These are phyloP conservation scores for Junonia oenone DNA, from an alignment of 2,888 invertebrate species.

Conservation along the genomic window DNA sequence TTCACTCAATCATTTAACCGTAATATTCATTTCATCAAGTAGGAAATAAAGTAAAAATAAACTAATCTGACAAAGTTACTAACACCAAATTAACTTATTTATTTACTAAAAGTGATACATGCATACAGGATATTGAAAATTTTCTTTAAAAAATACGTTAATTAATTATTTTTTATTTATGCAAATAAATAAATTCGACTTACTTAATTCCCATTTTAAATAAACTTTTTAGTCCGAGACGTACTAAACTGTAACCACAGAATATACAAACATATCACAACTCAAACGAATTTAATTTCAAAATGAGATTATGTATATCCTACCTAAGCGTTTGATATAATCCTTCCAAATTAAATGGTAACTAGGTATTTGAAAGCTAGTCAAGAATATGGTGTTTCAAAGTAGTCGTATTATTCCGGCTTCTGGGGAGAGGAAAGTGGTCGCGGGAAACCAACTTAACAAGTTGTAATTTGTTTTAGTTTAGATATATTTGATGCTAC, in stretches of 20 bases:
- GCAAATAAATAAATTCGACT: slow-evolving; percentile 6
- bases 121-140: too few relatives aligned
- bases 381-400: slow-evolving; percentile 24
- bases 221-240: not conserved
- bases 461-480: slow-evolving; percentile 32
- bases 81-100: too few relatives aligned
- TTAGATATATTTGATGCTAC: not conserved
- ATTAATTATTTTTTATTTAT: too few relatives aligned
- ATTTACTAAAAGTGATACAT: too few relatives aligned
- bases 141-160: too few relatives aligned
- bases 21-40: too few relatives aligned
- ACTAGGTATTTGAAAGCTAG: not conserved
- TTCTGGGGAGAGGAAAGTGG: slow-evolving; percentile 35
- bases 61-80: too few relatives aligned
- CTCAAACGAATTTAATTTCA: slow-evolving; percentile 29
- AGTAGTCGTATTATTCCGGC: slow-evolving; percentile 25
- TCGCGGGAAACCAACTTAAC: slow-evolving; percentile 33
- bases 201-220: slow-evolving; percentile 30
- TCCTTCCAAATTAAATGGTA: slow-evolving; percentile 18
- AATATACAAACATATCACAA: slow-evolving; percentile 3
- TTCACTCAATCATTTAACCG: too few relatives aligned
- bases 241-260: not conserved
- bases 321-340: slow-evolving; percentile 24
- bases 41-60: too few relatives aligned
- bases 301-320: slow-evolving; percentile 32